phyloP scores from a whole-genome alignment of 2,113 vertebrate species.

The Leptocoma aspasia region DNA sequence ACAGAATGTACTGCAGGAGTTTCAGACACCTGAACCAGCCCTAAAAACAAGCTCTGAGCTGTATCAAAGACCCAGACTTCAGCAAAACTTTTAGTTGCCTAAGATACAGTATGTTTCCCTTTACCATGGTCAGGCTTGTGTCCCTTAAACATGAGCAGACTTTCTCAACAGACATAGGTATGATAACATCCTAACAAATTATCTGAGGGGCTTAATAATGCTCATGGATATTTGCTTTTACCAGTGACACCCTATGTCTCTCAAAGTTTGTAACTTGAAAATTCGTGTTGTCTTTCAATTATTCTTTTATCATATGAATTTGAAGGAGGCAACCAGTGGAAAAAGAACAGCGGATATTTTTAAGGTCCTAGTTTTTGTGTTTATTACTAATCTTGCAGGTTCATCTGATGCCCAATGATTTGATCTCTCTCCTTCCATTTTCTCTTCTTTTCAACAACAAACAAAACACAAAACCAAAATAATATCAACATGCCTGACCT shows the following conservation, averaged over 20 bases:
- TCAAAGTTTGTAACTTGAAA: background rate
- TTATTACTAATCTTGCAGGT: background rate
- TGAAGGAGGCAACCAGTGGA: background rate
- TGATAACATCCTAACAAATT: background rate
- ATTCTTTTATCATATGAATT: background rate
- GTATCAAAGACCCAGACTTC: background rate
- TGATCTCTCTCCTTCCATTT: background rate
- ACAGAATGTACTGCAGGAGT: background rate
- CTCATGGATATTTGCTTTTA: background rate
- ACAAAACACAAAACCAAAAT: rapidly evolving
- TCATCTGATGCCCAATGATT: background rate
- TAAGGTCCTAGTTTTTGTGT: background rate
- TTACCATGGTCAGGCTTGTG: background rate
- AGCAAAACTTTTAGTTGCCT: background rate
- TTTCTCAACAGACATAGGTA: background rate
- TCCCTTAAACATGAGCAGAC: background rate
- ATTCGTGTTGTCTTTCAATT: background rate
- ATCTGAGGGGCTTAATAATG: background rate
- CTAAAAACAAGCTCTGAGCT: background rate
- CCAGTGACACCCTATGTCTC: background rate
- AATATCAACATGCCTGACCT: background rate
- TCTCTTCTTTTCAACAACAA: background rate
- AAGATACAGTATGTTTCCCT: background rate
- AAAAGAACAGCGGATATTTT: background rate
- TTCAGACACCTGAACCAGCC: background rate